Evolutionary conservation across 2,797 vertebrate species (phyloP).

Genomic region (Philypnodon macrostomus): DNA sequence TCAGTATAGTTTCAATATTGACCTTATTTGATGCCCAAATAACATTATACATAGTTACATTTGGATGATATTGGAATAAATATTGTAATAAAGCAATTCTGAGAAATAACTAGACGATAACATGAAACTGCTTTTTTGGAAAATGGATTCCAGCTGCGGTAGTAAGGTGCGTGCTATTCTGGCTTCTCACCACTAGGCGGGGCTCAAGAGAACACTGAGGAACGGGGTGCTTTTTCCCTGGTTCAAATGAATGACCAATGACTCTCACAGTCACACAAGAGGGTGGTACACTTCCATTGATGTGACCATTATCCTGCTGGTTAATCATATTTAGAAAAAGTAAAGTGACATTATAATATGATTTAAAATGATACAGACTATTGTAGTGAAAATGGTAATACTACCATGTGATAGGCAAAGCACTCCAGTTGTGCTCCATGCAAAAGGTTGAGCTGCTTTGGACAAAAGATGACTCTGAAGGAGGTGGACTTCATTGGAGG

Average conservation of each 20-base stretch:
- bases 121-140: no score
- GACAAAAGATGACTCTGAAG: constrained; percentile 81
- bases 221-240: constrained; percentile 72
- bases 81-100: no score
- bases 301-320: constrained; percentile 68
- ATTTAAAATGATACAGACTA: not conserved
- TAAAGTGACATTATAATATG: not conserved
- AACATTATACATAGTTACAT: no score
- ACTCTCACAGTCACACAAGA: constrained; percentile 86
- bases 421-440: constrained; percentile 86
- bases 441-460: constrained; percentile 76
- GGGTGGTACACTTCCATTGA: constrained; percentile 76
- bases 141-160: no score
- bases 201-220: constrained; percentile 79
- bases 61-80: no score
- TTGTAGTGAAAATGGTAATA: not conserved
- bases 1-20: not conserved
- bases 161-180: not conserved
- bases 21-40: no score
- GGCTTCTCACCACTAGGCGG: constrained; percentile 76
- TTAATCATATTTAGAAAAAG: constrained; percentile 34
- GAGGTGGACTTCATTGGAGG: constrained; percentile 84
- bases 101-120: no score
- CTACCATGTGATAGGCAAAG: constrained; percentile 85
- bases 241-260: constrained; percentile 81